phyloP scores from a whole-genome alignment of 2,113 vertebrate species.

The Pholis gunnellus region DNA sequence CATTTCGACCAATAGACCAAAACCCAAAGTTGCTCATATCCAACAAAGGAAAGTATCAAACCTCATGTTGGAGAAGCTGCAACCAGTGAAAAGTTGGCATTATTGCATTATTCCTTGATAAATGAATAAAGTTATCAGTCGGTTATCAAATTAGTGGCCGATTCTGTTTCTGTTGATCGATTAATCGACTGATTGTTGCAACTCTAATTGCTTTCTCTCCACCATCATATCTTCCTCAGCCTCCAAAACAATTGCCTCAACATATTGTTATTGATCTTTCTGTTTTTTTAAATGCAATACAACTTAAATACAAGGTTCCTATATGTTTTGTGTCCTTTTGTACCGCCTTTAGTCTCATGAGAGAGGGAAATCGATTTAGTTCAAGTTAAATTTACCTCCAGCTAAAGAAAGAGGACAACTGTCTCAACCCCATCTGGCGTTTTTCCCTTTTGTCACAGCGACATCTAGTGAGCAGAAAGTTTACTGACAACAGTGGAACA shows the following conservation, averaged over 20 bases:
- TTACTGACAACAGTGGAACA: slow-evolving; percentile 25
- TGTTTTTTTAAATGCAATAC: not conserved
- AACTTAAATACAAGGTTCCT: not conserved
- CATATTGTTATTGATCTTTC: not conserved
- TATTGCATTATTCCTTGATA: not conserved
- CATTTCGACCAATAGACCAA: not conserved
- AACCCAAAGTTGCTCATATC: not conserved
- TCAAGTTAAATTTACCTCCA: not conserved
- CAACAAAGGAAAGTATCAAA: not conserved
- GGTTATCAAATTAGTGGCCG: not conserved
- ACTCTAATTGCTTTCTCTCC: not conserved
- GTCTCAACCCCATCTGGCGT: not conserved
- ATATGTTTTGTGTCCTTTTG: not conserved
- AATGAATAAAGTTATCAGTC: not conserved
- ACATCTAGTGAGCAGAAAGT: slow-evolving; percentile 77
- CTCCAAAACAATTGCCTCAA: not conserved
- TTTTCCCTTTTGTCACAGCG: slow-evolving; percentile 73
- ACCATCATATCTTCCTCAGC: not conserved
- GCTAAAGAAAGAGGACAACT: not conserved
- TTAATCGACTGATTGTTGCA: not conserved
- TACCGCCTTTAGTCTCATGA: not conserved
- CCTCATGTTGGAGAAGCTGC: not conserved
- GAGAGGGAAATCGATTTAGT: not conserved
- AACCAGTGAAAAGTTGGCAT: not conserved
- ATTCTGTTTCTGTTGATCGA: not conserved